Evolutionary conservation across 2,113 vertebrate species (phyloP), one percentile per base, ranked within the genome.

Genomic region (Parus major): DNA sequence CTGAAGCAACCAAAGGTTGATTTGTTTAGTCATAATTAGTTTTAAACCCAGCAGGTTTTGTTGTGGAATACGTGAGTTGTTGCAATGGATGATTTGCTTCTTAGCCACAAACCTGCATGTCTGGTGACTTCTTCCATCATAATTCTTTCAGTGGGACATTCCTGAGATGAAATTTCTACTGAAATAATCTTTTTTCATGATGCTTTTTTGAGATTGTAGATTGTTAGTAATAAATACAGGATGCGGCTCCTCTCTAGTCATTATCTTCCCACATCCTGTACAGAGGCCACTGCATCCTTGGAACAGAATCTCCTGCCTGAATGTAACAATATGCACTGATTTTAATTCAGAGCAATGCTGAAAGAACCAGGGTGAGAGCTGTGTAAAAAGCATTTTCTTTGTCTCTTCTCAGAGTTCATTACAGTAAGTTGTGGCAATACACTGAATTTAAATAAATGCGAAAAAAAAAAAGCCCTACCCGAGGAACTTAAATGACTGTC

Each of bases 401-500:
- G 41, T 83, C 35, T 90, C 12, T 82, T 92, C 55, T 53, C 33
- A 46, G 82, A 79, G 83, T 95, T 95, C 79, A 42, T 83, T 92
- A 47, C 55, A 83, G 68, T 90, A 90, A 83, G 68, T 96, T 81
- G n/a, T 86, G 65, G 50, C 71, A 92, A 86, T 86, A 70, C 65
- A 57, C 11, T 55, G 22, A 79, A 42, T 86, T 92, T 75, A 84
- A 84, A 70, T 91, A 92, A 73, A 95, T 53, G 35, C 36, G 82
- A 61, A 39, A 20, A 56, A 84, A 61, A 77, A 44, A 25, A 4
- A 0, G 9, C 10, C 14, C 29, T 36, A 5, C 2, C 24, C 21
- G 23, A 20, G 61, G 46, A 85, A 79, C 70, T 85, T 39, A 57
- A 75, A 64, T 63, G 17, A 36, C 59, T 80, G 59, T 83, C 60